These are phyloP conservation scores for Tetranychus urticae DNA, from an alignment of 1,140 invertebrate genomes.

Conservation along the genomic window DNA sequence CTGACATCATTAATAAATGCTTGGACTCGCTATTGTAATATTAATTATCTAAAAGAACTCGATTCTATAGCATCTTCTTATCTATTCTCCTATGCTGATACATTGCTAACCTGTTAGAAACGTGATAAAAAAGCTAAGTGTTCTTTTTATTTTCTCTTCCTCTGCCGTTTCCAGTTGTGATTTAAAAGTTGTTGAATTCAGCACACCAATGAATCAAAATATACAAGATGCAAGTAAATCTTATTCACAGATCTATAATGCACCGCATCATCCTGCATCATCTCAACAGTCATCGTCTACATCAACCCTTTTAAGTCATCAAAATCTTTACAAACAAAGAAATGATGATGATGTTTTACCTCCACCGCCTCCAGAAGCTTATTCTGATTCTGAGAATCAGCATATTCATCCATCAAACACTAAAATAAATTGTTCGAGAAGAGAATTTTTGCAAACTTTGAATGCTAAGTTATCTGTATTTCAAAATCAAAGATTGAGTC, in stretches of 20 bases:
- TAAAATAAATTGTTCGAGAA: not conserved
- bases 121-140: no score
- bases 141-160: no score
- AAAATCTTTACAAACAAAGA: not conserved
- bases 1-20: no score
- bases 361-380: slow-evolving; percentile 6
- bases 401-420: not conserved
- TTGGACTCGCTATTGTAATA: no score
- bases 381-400: not conserved
- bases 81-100: no score
- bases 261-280: not conserved
- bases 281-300: not conserved
- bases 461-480: slow-evolving; percentile 6
- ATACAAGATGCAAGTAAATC: not conserved
- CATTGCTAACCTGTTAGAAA: no score
- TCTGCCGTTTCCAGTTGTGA: no score
- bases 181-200: no score
- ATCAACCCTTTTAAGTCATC: not conserved
- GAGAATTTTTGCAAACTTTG: slow-evolving; percentile 9
- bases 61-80: no score
- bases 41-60: no score
- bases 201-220: not conserved
- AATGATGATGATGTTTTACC: slow-evolving; percentile 1
- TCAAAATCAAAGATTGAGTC: not conserved
- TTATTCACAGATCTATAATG: no score